Conservation (phyloP, 2,888 invertebrate genomes). For the Drosophila merina region DNA sequence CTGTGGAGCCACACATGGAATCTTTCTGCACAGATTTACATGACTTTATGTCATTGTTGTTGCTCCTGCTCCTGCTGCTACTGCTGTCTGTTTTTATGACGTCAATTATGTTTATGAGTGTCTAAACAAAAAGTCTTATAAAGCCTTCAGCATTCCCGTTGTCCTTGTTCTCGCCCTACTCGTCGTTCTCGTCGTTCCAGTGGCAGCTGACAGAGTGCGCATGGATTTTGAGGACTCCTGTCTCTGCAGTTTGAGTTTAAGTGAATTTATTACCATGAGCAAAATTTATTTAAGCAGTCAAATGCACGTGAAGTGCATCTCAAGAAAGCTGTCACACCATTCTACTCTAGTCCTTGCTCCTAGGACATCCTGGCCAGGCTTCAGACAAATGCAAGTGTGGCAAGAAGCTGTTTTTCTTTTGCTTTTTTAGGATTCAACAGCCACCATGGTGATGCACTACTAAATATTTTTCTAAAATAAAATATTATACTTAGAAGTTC, state of each 20-base stretch:
- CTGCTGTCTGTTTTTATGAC: constrained; percentile 74
- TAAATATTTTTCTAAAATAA: too few relatives aligned
- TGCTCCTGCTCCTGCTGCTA: constrained; percentile 26
- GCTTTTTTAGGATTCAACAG: constrained; percentile 13
- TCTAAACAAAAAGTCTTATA: constrained; percentile 74
- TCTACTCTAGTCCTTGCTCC: not conserved
- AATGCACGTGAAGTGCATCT: constrained; percentile 78
- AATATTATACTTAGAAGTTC: too few relatives aligned
- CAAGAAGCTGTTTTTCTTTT: too few relatives aligned
- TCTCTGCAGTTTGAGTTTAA: constrained; percentile 70
- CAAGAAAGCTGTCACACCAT: constrained; percentile 73
- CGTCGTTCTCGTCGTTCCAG: too few relatives aligned
- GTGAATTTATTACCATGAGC: constrained; percentile 79
- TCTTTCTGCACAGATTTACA: constrained; percentile 70
- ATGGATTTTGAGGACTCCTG: constrained; percentile 15
- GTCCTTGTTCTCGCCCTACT: not conserved
- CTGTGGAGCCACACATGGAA: constrained; percentile 29
- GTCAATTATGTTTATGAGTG: constrained; percentile 78
- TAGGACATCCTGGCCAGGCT: not conserved
- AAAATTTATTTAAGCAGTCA: constrained; percentile 79
- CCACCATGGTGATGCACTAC: not conserved
- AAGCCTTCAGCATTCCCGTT: constrained; percentile 52
- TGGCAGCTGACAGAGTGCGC: too few relatives aligned
- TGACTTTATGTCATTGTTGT: constrained; percentile 75
- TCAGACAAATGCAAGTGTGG: constrained; percentile 35